These are phyloP conservation scores for Melanaphis sacchari DNA, from an alignment of 1,140 invertebrate genomes.

Conservation along the genomic window DNA sequence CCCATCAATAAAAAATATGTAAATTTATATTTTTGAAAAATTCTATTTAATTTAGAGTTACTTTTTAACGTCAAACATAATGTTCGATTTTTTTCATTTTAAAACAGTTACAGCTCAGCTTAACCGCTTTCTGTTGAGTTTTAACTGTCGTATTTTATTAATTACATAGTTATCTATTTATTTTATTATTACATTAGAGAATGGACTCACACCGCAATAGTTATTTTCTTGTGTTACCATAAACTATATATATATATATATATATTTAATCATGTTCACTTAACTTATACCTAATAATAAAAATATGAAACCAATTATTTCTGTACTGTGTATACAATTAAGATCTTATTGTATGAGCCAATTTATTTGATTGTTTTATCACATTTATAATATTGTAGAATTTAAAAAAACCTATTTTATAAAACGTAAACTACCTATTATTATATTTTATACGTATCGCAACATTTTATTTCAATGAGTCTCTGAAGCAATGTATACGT, in stretches of 20 bases:
- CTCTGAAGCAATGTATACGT: background rate
- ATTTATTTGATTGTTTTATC: background rate
- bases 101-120: background rate
- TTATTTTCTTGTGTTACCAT: background rate
- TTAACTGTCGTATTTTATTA: background rate
- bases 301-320: background rate
- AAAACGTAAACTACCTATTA: background rate
- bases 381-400: background rate
- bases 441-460: background rate
- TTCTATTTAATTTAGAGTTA: background rate
- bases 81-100: background rate
- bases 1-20: background rate
- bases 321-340: background rate
- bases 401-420: background rate
- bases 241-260: too few species aligned
- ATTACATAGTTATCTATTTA: background rate
- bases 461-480: background rate
- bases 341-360: background rate
- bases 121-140: background rate
- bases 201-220: background rate
- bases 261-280: background rate
- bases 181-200: constrained; percentile 4
- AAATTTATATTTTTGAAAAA: background rate
- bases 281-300: background rate
- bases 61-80: background rate